A percentile compares a stretch with the other conserved stretches of the same genome.
Evolutionary conservation across 2,888 invertebrate species (phyloP).

Genomic region (Blastobasis adustella): DNA sequence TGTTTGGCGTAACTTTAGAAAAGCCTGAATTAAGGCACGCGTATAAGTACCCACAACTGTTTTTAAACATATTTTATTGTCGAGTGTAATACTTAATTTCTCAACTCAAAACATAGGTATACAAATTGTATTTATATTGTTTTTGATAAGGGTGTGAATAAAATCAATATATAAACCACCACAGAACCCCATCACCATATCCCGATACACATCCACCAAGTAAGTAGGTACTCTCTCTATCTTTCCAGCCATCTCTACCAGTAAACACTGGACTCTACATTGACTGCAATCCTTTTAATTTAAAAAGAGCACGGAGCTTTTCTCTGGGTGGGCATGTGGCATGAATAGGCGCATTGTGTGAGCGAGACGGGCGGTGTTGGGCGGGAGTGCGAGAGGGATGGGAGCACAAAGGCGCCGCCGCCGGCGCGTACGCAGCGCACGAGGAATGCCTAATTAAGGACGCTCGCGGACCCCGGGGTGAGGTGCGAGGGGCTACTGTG

Average conservation of each 20-base stretch:
- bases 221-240: constrained; percentile 14
- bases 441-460: constrained; percentile 72
- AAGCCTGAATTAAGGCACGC: no score
- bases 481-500: constrained; percentile 20
- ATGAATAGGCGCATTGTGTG: constrained; percentile 69
- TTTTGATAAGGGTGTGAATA: background rate
- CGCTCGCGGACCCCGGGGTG: constrained; percentile 60
- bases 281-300: constrained; percentile 51
- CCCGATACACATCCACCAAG: background rate
- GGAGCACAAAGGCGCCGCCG: constrained; percentile 61
- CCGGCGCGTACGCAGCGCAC: constrained; percentile 65
- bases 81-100: no score
- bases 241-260: constrained; percentile 33
- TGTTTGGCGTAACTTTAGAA: no score
- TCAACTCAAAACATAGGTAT: no score
- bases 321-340: constrained; percentile 23
- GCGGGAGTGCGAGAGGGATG: constrained; percentile 6
- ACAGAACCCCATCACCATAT: background rate
- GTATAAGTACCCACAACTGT: no score
- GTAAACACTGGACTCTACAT: constrained; percentile 26
- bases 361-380: constrained; percentile 47
- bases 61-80: no score
- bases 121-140: no score
- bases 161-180: background rate
- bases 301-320: constrained; percentile 42